phyloP scores from a whole-genome alignment of 2,797 vertebrate species.

The Sandelia bainsii region DNA sequence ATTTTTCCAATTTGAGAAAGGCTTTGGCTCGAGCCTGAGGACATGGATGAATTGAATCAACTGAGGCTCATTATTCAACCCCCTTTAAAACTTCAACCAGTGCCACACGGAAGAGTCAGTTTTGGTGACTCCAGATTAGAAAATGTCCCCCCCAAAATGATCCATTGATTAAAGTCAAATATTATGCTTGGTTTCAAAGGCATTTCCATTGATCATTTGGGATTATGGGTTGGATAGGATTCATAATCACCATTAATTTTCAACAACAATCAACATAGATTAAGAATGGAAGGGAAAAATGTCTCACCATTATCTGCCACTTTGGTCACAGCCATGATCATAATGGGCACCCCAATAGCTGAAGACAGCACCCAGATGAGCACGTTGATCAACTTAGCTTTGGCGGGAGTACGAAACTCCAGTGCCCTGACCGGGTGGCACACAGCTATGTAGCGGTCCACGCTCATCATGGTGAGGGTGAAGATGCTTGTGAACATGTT shows the following conservation, averaged over 20 bases:
- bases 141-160: no score
- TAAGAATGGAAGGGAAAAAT: neutral
- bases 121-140: no score
- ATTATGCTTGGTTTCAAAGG: neutral
- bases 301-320: constrained; percentile 84
- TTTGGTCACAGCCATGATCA: constrained; percentile 93
- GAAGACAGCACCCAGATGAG: constrained; percentile 95
- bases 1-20: no score
- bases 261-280: neutral
- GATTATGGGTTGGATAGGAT: no score
- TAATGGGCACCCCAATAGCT: constrained; percentile 91
- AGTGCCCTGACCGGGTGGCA: constrained; percentile 93
- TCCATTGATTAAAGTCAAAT: no score
- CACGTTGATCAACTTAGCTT: constrained; percentile 95
- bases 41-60: no score
- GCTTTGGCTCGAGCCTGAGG: no score
- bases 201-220: no score
- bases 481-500: constrained; percentile 99
- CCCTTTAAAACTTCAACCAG: no score
- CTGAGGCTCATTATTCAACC: no score
- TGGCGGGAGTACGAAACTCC: constrained; percentile 91
- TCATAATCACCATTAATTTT: no score
- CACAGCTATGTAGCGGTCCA: constrained; percentile 94
- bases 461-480: constrained; percentile 97
- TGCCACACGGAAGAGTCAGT: no score